Evolutionary conservation across 2,888 invertebrate species (phyloP).

Genomic region (Ypsolopha scabrella): DNA sequence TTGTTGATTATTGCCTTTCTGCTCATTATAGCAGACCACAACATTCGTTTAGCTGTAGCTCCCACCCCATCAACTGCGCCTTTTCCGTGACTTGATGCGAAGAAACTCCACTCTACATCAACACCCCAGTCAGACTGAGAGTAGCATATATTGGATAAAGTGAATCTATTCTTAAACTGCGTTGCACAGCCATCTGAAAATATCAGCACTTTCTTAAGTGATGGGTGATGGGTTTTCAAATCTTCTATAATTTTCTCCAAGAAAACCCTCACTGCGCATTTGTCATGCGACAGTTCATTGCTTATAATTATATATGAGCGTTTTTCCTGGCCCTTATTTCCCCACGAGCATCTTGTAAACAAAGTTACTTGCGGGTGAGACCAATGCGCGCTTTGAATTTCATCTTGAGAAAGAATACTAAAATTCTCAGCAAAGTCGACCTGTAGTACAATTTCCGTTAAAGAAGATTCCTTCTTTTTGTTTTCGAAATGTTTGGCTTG

Average conservation of each 20-base stretch:
- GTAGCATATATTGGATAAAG: slow-evolving; percentile 5
- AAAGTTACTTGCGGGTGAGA: slow-evolving; percentile 4
- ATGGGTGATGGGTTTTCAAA: slow-evolving; percentile 2
- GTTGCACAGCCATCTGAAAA: slow-evolving; percentile 8
- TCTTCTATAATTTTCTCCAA: slow-evolving; percentile 5
- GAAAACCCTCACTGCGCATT: slow-evolving; percentile 5
- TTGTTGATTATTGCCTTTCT: neutral
- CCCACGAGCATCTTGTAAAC: slow-evolving; percentile 7
- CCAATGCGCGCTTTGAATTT: slow-evolving; percentile 10
- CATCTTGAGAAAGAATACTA: slow-evolving; percentile 5
- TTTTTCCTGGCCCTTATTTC: neutral
- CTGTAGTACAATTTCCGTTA: slow-evolving; percentile 2
- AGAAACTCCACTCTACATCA: slow-evolving; percentile 8
- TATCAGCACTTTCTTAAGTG: slow-evolving; percentile 3
- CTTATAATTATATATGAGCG: slow-evolving; percentile 2
- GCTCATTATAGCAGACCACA: slow-evolving; percentile 6
- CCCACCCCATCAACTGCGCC: slow-evolving; percentile 8
- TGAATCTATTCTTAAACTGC: slow-evolving; percentile 10
- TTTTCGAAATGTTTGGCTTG: neutral
- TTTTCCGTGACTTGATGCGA: slow-evolving; percentile 9
- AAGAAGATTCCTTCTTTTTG: neutral
- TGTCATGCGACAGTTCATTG: slow-evolving; percentile 5
- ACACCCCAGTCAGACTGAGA: slow-evolving; percentile 6
- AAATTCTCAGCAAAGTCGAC: slow-evolving; percentile 5
- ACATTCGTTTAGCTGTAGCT: slow-evolving; percentile 4